Base-by-base conservation (phyloP, 2,797 vertebrate genomes). In the Acrocephalus scirpaceus region DNA sequence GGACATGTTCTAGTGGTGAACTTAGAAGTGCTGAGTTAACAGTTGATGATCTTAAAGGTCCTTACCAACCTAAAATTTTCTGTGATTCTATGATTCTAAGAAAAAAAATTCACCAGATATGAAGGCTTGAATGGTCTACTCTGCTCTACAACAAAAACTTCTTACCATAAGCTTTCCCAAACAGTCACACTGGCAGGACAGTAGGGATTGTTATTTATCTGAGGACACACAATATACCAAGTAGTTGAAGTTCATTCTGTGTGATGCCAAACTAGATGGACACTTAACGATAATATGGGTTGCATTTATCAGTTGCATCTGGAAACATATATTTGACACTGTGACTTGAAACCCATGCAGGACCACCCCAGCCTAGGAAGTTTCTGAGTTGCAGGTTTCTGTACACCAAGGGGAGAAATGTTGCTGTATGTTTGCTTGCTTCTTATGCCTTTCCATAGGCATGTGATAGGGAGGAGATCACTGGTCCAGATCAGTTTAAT, bases 261-360 rank as follows among this genome's bases (percentile, higher is more conserved):
- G 42, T 67, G 32, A 85, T 32, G 30, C 38, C 72, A 65, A 87
- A 65, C 23, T 7, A 36, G 14, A 27, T 57, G 51, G 23, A 60
- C 36, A 32, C 16, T 26, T 82, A 47, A 58, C 0, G 0, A 17
- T 62, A 14, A 42, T 27, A 38, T 0, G 0, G 30, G 19, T 20
- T 2, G 2, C 23, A n/a, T 74, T 90, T 90, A 89, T 83, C 61
- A 65, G 13, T 67, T 79, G 74, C 11, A 34, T 7, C 18, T 88
- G 69, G 86, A 86, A 88, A 77, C 30, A 44, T 11, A 17, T 9
- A 38, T 58, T 67, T 90, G 69, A 67, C 8, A 34, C 16, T 42
- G n/a, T 87, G 45, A 79, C 45, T 61, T 78, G 61, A 91, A 82
- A 71, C 12, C 15, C 34, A 30, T 61, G 16, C 66, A 65, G 62